phyloP scores from a whole-genome alignment of 2,888 invertebrate genomes.

The Hofmannophila pseudospretella region DNA sequence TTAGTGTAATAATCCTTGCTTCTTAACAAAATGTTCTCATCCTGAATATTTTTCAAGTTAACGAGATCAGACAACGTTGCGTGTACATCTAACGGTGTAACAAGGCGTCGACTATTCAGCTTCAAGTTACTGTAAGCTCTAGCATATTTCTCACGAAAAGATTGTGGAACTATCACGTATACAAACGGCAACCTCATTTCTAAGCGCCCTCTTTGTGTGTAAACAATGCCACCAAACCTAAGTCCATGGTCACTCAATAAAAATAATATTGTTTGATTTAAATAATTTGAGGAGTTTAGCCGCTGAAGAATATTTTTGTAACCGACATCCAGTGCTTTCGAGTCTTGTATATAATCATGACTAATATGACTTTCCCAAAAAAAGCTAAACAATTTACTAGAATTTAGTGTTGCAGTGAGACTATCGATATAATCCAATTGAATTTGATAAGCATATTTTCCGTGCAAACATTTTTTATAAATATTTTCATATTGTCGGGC shows the following conservation, averaged over 20 bases:
- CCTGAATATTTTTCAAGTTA: constrained; percentile 45
- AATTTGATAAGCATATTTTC: constrained; percentile 80
- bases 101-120: constrained; percentile 80
- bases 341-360: constrained; percentile 86
- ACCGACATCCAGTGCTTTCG: constrained; percentile 81
- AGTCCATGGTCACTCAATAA: constrained; percentile 90
- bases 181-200: constrained; percentile 91
- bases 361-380: constrained; percentile 88
- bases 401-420: constrained; percentile 73
- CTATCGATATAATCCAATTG: constrained; percentile 80
- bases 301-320: constrained; percentile 74
- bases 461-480: constrained; percentile 77
- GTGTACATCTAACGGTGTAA: constrained; percentile 86
- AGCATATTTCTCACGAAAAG: constrained; percentile 80
- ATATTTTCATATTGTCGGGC: constrained; percentile 64
- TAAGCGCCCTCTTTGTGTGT: constrained; percentile 86
- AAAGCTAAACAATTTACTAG: constrained; percentile 83
- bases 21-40: constrained; percentile 30
- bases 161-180: constrained; percentile 82
- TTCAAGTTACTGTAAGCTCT: constrained; percentile 79
- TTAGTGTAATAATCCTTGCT: constrained; percentile 33
- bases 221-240: constrained; percentile 84
- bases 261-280: constrained; percentile 79
- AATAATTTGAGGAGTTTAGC: constrained; percentile 59
- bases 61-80: constrained; percentile 84